phyloP scores from a whole-genome alignment of 2,888 invertebrate species.

The Eilema depressum region DNA sequence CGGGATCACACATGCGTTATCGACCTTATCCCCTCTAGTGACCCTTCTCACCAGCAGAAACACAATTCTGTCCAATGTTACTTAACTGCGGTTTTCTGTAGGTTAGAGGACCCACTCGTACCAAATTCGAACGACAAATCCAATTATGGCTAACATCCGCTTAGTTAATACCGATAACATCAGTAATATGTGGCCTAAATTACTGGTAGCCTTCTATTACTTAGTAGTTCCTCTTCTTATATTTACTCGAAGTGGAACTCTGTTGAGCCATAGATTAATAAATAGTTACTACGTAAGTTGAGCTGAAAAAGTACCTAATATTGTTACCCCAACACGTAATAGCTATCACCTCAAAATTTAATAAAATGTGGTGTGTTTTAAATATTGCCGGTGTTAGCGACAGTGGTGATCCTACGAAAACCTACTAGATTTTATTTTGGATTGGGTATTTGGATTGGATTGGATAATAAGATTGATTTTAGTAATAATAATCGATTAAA shows the following conservation, averaged over 20 bases:
- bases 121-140: constrained; percentile 4
- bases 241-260: background rate
- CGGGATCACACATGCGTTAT: background rate
- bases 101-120: background rate
- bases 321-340: too few relatives aligned
- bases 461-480: too few relatives aligned
- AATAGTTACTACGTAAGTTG: too few relatives aligned
- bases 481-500: too few relatives aligned
- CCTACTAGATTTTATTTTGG: too few relatives aligned
- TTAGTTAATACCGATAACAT: constrained; percentile 4
- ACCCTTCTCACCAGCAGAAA: constrained; percentile 1
- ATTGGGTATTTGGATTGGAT: too few relatives aligned
- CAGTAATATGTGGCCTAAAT: background rate
- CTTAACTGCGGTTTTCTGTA: constrained; percentile 3
- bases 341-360: too few relatives aligned
- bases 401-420: too few relatives aligned
- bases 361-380: too few relatives aligned
- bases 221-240: background rate
- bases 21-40: background rate
- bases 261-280: background rate
- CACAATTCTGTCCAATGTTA: background rate
- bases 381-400: too few relatives aligned
- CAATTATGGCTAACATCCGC: background rate
- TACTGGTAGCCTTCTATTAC: constrained; percentile 3
- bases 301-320: too few relatives aligned